Conservation (phyloP, 1,140 invertebrate genomes). For the Atta cephalotes region DNA sequence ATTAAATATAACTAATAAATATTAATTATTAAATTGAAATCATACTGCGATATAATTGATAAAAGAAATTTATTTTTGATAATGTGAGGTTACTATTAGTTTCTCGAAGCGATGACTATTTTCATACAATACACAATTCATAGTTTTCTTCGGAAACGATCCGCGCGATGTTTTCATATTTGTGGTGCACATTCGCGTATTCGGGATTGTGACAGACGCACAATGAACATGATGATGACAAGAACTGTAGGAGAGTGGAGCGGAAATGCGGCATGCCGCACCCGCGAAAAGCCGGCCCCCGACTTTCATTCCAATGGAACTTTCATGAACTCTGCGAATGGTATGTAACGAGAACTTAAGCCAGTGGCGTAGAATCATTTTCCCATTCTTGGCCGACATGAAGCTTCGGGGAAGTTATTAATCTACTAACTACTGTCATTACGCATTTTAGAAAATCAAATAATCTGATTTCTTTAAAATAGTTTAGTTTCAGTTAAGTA, state of each 20-base stretch:
- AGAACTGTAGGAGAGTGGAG: conserved; percentile 55
- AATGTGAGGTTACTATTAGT: not conserved
- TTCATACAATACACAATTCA: conserved; percentile 8
- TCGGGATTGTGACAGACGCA: conserved; percentile 47
- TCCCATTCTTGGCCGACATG: not conserved
- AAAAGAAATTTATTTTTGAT: not conserved
- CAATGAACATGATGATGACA: conserved; percentile 65
- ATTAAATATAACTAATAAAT: not conserved
- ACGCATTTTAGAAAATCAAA: not conserved
- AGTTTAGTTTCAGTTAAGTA: not conserved
- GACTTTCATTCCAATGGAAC: conserved; percentile 73
- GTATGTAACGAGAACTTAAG: conserved; percentile 71
- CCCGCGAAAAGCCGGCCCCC: conserved; percentile 39
- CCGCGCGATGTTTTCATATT: conserved; percentile 67
- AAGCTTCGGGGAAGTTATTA: conserved; percentile 9
- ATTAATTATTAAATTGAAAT: not conserved
- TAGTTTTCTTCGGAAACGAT: conserved; percentile 47
- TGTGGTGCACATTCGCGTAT: conserved; percentile 61
- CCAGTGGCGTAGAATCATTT: conserved; percentile 63
- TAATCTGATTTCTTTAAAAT: conserved; percentile 1
- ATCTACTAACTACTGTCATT: not conserved
- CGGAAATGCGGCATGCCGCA: conserved; percentile 59
- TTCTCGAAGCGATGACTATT: conserved; percentile 6
- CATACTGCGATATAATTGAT: not conserved
- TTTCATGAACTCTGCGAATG: conserved; percentile 71